Percentiles rank a stretch among this genome's conserved stretches.
Evolutionary conservation across 2,113 vertebrate species (phyloP).

Genomic region (Salminus brasiliensis): DNA sequence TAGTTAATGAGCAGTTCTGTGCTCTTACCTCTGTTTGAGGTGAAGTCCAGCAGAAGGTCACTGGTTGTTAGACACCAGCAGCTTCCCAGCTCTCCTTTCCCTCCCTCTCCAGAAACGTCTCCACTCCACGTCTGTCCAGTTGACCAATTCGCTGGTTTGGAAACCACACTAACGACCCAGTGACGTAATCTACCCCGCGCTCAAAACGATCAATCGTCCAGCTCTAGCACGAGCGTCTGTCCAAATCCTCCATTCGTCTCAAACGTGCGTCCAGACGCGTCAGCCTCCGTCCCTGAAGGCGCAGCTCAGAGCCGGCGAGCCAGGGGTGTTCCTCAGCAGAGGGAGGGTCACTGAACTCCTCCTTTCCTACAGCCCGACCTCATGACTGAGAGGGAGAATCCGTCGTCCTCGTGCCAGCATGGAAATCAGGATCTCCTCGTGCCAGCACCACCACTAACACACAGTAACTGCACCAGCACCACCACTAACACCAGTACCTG

Average conservation of each 20-base stretch:
- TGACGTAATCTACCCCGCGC: not conserved
- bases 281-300: too few relatives aligned
- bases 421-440: not conserved
- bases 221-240: not conserved
- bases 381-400: not conserved
- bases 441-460: not conserved
- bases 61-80: not conserved
- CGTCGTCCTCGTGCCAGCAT: not conserved
- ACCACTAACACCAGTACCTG: too few relatives aligned
- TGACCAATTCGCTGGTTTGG: not conserved
- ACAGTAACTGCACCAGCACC: not conserved
- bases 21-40: slow-evolving; percentile 24
- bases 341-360: not conserved
- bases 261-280: too few relatives aligned
- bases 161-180: not conserved
- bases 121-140: not conserved
- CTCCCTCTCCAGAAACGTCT: too few relatives aligned
- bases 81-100: not conserved
- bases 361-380: not conserved
- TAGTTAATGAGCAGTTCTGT: too few relatives aligned
- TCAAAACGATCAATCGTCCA: not conserved
- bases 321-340: not conserved
- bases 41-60: slow-evolving; percentile 2
- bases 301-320: not conserved
- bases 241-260: not conserved